Base-by-base conservation (phyloP, 2,888 invertebrate genomes). In the Andrena haemorrhoa region DNA sequence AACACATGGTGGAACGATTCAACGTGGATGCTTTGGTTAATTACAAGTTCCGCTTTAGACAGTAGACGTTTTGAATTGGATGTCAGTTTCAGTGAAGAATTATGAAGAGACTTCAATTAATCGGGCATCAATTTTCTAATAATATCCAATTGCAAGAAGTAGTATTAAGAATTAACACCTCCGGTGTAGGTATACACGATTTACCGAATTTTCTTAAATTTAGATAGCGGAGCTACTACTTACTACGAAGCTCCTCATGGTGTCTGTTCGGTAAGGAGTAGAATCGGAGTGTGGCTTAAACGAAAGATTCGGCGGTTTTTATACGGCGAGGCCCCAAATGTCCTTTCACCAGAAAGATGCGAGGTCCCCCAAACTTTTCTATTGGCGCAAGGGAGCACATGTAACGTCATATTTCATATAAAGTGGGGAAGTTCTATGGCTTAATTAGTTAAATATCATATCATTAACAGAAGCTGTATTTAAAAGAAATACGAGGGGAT, bases 171-270 rank as follows among this genome's bases (percentile, higher is more conserved):
- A 53, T 20, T 20, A 20, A 53, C n/a, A n/a, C 26, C 23, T 10
- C 23, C 26, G 20, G 4, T 3, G 10, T 8, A 56, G 10, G 26
- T 56, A 51, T 51, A 51, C 2, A 51, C 6, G 20, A 51, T 20
- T 51, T 51, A 20, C 20, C 3, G 31, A 26, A 47, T 12, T 12
- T 26, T n/a, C n/a, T 7, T 10, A 12, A 23, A 12, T 4, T 29
- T 12, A 2, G 7, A 2, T 56, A 29, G 41, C 2, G 33, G 16
- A 66, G 12, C 5, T 29, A 7, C 26, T 85, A 90, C 91, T 91
- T 81, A 91, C 91, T 84, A 90, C 31, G 61, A 86, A 88, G 65
- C 64, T 69, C 60, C 70, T 89, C 91, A 90, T 91, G 84, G 60
- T 88, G 86, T 56, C 68, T 71, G 35, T 82, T 69, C 26, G 68